Base-by-base conservation (phyloP, 2,113 vertebrate genomes). In the Callospermophilus lateralis region DNA sequence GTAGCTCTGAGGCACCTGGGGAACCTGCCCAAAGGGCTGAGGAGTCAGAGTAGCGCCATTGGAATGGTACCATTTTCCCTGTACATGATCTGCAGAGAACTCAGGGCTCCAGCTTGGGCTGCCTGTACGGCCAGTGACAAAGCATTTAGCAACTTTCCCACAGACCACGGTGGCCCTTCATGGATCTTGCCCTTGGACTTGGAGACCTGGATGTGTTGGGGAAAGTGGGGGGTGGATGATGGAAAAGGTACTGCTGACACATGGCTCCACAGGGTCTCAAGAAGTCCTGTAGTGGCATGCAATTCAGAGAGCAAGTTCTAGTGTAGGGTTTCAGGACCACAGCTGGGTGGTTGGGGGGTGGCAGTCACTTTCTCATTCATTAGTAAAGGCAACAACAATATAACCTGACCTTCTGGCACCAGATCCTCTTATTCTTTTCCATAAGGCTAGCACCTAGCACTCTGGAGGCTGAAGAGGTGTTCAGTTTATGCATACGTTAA, bases 91-190 rank as follows among this genome's bases (percentile, higher is more conserved):
- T 84, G 16, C 80, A 37, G 88, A 84, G 70, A 92, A 32, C n/a
- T 83, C 42, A 1, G 37, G 5, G 72, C 17, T 92, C 4, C 15
- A 32, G 48, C 26, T 28, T 26, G 5, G 22, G 72, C 19, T 67
- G 87, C 28, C 58, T 34, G 51, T 15, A 39, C 26, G 13, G 78
- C 68, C 63, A 55, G 79, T 86, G 88, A 95, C 95, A 73, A 67
- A 95, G 85, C 84, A 89, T 65, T 96, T 73, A 70, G 74, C 53
- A 84, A 26, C 61, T 78, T 81, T 34, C 37, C 37, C 77, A 53
- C 16, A 48, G 89, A 48, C 28, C 70, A 8, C n/a, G 24, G 51
- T 9, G 61, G 34, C 34, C 30, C 81, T 79, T 55, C 5, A 16
- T 24, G 84, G 73, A 12, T 55, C 72, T 81, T 83, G n/a, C 5